Conservation (phyloP, 64 coral and sea anemone species). For the Porites australiensis region DNA sequence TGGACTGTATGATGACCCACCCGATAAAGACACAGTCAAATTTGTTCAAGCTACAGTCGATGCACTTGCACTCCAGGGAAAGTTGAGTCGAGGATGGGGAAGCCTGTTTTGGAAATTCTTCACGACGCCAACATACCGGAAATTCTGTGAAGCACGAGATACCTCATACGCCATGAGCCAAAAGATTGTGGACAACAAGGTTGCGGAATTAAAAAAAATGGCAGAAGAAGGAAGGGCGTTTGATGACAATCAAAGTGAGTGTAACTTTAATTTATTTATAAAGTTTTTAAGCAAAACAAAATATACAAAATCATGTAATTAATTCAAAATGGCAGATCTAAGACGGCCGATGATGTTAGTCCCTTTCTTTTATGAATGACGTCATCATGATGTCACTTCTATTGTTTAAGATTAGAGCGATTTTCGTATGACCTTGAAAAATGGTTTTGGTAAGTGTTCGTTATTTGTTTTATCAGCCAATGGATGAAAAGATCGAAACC, state of each 20-base stretch:
- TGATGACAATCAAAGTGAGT: slow-evolving; percentile 39
- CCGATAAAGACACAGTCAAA: slow-evolving; percentile 35
- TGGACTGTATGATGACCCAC: slow-evolving; percentile 61
- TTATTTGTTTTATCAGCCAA: too few relatives aligned
- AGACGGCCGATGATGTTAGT: too few relatives aligned
- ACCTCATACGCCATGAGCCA: neutral
- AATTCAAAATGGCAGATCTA: too few relatives aligned
- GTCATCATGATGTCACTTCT: too few relatives aligned
- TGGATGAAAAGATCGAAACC: too few relatives aligned
- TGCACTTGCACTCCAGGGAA: slow-evolving; percentile 26
- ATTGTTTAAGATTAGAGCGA: too few relatives aligned
- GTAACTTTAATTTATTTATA: too few relatives aligned
- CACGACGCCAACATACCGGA: slow-evolving; percentile 32
- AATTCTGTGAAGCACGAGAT: slow-evolving; percentile 30
- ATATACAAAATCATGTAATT: too few relatives aligned
- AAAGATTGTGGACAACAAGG: slow-evolving; percentile 44
- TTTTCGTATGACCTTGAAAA: too few relatives aligned
- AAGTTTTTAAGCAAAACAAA: too few relatives aligned
- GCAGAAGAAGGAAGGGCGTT: neutral
- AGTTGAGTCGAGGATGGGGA: neutral
- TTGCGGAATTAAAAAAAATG: slow-evolving; percentile 45
- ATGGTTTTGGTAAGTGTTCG: too few relatives aligned
- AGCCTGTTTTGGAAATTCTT: slow-evolving; percentile 31
- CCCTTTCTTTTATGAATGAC: too few relatives aligned
- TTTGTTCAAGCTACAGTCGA: slow-evolving; percentile 32